phyloP scores from a whole-genome alignment of 2,888 invertebrate genomes.

The Chelonus formosanus region DNA sequence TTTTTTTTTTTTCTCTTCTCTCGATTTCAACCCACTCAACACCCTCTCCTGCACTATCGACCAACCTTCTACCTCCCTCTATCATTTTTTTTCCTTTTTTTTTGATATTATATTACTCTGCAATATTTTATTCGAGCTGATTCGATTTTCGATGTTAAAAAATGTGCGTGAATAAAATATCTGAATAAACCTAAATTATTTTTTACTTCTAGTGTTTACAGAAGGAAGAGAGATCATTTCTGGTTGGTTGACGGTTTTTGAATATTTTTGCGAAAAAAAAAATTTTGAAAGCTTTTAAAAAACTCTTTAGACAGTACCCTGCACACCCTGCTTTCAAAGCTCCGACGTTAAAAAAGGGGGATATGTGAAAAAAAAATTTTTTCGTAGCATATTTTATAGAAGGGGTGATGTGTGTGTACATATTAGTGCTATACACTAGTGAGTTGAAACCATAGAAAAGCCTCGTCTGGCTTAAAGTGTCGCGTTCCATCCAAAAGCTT shows the following conservation, averaged over 20 bases:
- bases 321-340: constrained; percentile 3
- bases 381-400: constrained; percentile 19
- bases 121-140: constrained; percentile 8
- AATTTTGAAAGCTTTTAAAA: no score
- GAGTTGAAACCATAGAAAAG: constrained; percentile 61
- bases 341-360: constrained; percentile 20
- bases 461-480: constrained; percentile 63
- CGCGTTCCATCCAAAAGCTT: constrained; percentile 46
- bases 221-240: not conserved
- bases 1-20: constrained; percentile 26
- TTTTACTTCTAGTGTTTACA: constrained; percentile 8
- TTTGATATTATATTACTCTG: constrained; percentile 5
- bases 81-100: constrained; percentile 2
- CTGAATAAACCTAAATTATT: not conserved
- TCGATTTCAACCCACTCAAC: constrained; percentile 28
- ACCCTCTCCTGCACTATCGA: constrained; percentile 12
- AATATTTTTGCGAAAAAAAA: no score
- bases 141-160: not conserved
- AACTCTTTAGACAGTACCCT: no score
- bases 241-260: not conserved
- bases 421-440: constrained; percentile 40
- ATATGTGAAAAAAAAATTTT: constrained; percentile 3
- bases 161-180: not conserved
- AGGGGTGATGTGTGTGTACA: constrained; percentile 28
- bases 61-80: not conserved